Base-by-base conservation (phyloP, 1,140 invertebrate genomes). In the Aphelinus atriplicis region DNA sequence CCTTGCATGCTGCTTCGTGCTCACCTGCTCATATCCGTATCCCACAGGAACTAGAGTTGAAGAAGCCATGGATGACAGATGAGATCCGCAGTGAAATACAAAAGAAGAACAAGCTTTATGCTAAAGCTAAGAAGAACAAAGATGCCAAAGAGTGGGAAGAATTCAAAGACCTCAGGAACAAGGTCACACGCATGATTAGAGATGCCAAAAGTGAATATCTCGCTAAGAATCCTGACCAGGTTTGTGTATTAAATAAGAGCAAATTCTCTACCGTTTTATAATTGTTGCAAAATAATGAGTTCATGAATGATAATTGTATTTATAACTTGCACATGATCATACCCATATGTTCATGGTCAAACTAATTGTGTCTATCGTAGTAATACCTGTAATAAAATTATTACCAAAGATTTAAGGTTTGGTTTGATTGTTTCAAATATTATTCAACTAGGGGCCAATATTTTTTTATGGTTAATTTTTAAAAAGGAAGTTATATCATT, bases 51-150 rank as follows among this genome's bases (percentile, higher is more conserved):
- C 74, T 85, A 68, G 82, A 87, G 76, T 81, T 88, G 79, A 86
- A 84, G 67, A 90, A 90, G 75, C 88, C 89, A 53, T 90, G 89
- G 89, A 88, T 90, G 83, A 89, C 88, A 10, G 89, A 89, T 75
- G 86, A 86, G 73, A 89, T 90, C 80, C 88, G 89, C 72, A 86
- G 81, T 79, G 89, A 90, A 82, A 89, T 90, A 77, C 83, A 87
- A 78, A 90, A 88, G 79, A 90, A 89, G 77, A 89, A 89, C 77
- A 88, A 89, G 78, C 79, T 90, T 9, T 89, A 89, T 79, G 86
- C 86, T 68, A 88, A 87, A 79, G 87, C 88, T 68, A 89, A 89
- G 78, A 88, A 89, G 69, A 89, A 87, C 71, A 90, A 88, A 78
- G 82, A 84, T 77, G 84, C 85, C 73, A 86, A 85, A 78, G 89